Conservation (phyloP, 2,113 vertebrate species). For the Hippocampus guttulatus region DNA sequence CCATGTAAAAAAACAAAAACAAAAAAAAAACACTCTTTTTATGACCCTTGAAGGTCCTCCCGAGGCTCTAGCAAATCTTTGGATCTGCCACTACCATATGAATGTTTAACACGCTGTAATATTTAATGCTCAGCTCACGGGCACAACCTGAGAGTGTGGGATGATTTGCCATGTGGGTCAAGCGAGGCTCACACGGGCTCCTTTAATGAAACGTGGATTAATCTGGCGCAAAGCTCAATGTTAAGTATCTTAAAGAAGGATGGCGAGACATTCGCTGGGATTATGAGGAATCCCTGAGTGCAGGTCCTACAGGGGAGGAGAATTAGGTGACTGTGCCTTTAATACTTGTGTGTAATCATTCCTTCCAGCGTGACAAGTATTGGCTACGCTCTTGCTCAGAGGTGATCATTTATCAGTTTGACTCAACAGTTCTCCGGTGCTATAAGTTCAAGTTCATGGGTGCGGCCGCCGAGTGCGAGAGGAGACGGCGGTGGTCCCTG, state of each 20-base stretch:
- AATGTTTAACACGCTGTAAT: constrained; percentile 60
- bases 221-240: constrained; percentile 62
- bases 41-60: constrained; percentile 48
- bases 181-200: constrained; percentile 51
- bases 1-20: background rate
- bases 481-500: constrained; percentile 15
- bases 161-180: constrained; percentile 65
- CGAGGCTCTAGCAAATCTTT: background rate
- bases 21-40: background rate
- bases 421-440: background rate
- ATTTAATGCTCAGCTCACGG: constrained; percentile 44
- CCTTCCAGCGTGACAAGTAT: constrained; percentile 35
- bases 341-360: constrained; percentile 61
- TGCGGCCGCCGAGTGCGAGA: constrained; percentile 28
- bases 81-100: constrained; percentile 45
- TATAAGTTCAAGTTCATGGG: constrained; percentile 64
- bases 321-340: constrained; percentile 66
- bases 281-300: constrained; percentile 52
- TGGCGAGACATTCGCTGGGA: constrained; percentile 59
- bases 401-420: background rate
- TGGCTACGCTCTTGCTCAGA: background rate
- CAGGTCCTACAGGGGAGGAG: constrained; percentile 52
- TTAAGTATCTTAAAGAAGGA: constrained; percentile 70
- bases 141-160: constrained; percentile 38
- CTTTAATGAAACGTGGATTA: constrained; percentile 65